Conservation (phyloP, 1,140 invertebrate species). For the Eciton burchellii region DNA sequence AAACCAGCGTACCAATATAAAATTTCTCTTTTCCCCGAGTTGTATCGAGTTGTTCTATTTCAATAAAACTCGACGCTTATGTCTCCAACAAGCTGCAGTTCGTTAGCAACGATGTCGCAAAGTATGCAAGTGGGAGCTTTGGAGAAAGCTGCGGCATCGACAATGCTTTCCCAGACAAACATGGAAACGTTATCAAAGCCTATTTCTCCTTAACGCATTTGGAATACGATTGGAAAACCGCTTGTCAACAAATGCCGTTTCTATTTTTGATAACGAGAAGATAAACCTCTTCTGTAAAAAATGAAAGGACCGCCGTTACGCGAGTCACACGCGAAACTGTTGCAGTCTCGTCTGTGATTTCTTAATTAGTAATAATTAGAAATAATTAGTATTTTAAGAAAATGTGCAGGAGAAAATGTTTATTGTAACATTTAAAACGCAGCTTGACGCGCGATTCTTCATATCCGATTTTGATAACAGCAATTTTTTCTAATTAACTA, state of each 20-base stretch:
- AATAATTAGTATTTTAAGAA: too few relatives aligned
- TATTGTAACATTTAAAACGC: neutral
- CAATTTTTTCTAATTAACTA: neutral
- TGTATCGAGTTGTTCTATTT: slow-evolving; percentile 31
- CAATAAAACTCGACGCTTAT: slow-evolving; percentile 47
- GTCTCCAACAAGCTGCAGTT: neutral
- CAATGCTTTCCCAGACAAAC: neutral
- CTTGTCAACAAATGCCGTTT: too few relatives aligned
- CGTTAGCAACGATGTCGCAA: slow-evolving; percentile 24
- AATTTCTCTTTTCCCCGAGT: neutral
- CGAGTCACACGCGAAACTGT: too few relatives aligned
- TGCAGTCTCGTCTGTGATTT: neutral
- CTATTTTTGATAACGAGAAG: too few relatives aligned
- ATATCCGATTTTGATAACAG: neutral
- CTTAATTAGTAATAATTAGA: neutral
- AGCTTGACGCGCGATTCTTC: neutral
- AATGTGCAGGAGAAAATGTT: neutral
- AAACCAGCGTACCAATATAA: neutral
- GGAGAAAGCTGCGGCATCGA: neutral
- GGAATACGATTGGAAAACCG: too few relatives aligned
- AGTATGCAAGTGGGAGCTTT: neutral
- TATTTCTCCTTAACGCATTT: too few relatives aligned
- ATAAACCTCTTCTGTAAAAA: neutral
- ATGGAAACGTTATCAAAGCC: neutral
- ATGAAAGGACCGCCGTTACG: too few relatives aligned